phyloP scores from a whole-genome alignment of 2,888 invertebrate species.

The Lottia scabra region DNA sequence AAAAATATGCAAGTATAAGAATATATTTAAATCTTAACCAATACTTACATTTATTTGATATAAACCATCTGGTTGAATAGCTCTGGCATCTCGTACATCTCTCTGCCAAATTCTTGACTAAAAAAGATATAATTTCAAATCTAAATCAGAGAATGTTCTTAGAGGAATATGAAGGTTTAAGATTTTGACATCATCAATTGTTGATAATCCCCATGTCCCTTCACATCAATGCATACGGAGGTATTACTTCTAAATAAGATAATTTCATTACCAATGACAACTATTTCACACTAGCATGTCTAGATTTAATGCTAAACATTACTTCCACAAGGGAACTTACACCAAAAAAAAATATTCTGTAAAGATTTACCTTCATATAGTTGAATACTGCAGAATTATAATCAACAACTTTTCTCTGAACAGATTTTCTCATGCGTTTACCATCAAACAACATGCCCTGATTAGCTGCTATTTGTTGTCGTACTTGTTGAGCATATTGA shows the following conservation, averaged over 20 bases:
- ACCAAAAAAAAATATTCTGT: too few species aligned
- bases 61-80: slow-evolving; percentile 93
- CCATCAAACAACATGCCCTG: slow-evolving; percentile 77
- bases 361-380: slow-evolving; percentile 81
- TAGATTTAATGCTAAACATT: too few species aligned
- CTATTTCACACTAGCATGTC: too few species aligned
- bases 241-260: too few species aligned
- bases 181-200: too few species aligned
- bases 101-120: slow-evolving; percentile 95
- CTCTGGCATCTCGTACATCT: slow-evolving; percentile 88
- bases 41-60: slow-evolving; percentile 84
- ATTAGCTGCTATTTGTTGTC: slow-evolving; percentile 20
- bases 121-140: slow-evolving; percentile 18
- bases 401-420: slow-evolving; percentile 97
- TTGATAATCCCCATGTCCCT: too few species aligned
- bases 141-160: too few species aligned
- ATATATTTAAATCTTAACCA: neutral
- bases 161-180: too few species aligned
- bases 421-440: slow-evolving; percentile 93
- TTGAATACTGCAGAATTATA: slow-evolving; percentile 95
- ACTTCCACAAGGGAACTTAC: too few species aligned
- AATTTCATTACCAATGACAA: too few species aligned
- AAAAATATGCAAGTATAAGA: too few species aligned
- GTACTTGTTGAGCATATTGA: slow-evolving; percentile 7
- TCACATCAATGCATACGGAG: too few species aligned